A percentile compares a stretch with the other conserved stretches of the same genome.
Conservation (phyloP, 2,113 vertebrate genomes). For the Pseudorectes ferrugineus region DNA sequence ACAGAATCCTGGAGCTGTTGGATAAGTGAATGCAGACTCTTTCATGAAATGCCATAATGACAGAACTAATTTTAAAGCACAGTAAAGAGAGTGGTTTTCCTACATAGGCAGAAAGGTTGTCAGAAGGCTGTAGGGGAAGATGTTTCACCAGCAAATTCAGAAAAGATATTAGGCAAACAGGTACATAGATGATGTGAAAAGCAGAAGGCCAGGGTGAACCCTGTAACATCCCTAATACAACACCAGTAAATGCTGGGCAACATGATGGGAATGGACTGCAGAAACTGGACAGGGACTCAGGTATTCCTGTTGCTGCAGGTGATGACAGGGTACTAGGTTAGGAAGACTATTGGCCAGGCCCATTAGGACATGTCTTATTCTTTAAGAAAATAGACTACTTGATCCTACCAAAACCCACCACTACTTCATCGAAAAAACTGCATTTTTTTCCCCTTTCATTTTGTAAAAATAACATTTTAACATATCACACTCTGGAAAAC, state of each 20-base stretch:
- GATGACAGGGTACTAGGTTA: background rate
- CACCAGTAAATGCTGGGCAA: background rate
- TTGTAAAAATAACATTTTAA: background rate
- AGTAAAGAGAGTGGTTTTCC: background rate
- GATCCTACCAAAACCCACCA: background rate
- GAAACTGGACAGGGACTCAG: background rate
- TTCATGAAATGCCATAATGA: background rate
- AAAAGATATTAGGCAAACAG: background rate
- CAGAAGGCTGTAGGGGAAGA: background rate
- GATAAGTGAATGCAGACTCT: background rate
- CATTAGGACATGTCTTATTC: background rate
- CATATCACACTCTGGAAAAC: background rate
- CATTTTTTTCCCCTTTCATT: background rate
- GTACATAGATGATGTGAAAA: background rate
- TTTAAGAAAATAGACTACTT: background rate
- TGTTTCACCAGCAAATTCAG: background rate
- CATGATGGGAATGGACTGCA: background rate
- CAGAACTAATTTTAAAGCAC: background rate
- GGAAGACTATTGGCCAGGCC: background rate
- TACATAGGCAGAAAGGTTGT: background rate
- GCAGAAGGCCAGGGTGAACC: background rate
- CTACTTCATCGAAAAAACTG: background rate
- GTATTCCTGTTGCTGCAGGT: background rate
- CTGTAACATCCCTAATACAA: background rate
- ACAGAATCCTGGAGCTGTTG: background rate